Base-by-base conservation (phyloP, 1,140 invertebrate species). In the Hestina assimilis region DNA sequence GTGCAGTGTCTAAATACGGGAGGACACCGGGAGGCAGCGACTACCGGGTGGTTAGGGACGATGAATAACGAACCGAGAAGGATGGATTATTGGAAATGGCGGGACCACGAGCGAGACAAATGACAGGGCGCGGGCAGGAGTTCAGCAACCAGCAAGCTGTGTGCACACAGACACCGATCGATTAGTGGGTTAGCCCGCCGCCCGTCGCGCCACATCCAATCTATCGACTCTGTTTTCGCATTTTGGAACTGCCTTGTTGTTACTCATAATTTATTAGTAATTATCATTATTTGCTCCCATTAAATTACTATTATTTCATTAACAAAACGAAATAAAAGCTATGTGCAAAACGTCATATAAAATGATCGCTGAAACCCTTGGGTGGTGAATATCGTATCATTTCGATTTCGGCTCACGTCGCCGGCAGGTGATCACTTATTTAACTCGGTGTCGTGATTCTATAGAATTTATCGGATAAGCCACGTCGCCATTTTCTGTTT, bases 381-480 rank as follows among this genome's bases (percentile, higher is more conserved):
- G 55, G 45, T 58, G 55, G 38, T 47, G 29, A 35, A 57, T 45
- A 48, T 33, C 52, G 38, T 48, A 20, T 54, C 19, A 58, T 62
- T 77, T 65, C 12, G 51, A 24, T 53, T 77, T 73, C 84, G 47
- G 23, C 33, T 79, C 84, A 82, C 84, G 81, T 87, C 63, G 33
- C 41, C 67, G 72, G 66, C 72, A 79, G 78, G 78, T 83, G 82
- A 85, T 87, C 82, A 81, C 77, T 87, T 85, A 85, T 85, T 85
- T 84, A 82, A 83, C 80, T 83, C 74, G 69, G 73, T 71, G 72
- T 69, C 70, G 78, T 83, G 82, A 87, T 87, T 85, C 69, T 61
- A 78, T 73, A 79, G 78, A 84, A 82, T 80, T 77, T 75, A 76
- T 62, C 66, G 78, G 66, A 73, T 69, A 65, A 78, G 71, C 72